Base-by-base conservation (phyloP, 2,113 vertebrate species). In the Mixornis gularis region DNA sequence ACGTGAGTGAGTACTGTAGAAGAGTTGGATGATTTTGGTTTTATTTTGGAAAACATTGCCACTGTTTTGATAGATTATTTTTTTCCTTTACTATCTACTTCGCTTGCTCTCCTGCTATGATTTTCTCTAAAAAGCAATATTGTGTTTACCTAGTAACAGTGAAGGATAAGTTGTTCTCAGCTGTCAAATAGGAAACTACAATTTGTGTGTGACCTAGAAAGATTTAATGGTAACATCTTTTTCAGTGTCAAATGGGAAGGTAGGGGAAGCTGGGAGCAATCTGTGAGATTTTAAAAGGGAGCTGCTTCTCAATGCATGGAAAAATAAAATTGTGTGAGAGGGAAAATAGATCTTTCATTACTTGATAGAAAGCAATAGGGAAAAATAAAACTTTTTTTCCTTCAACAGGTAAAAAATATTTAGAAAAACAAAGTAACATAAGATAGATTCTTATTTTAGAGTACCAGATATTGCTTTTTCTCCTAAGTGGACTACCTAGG, bases 181-280 rank as follows among this genome's bases (percentile, higher is more conserved):
- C 90, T 94, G 83, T 95, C 93, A 95, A 85, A 93, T 59, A 89
- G 71, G 74, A 82, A 93, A 82, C 46, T 85, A 80, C 87, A 93
- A 64, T 94, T 93, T 96, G 51, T 36, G 38, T 91, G 92, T 92
- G 95, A 91, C 91, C 85, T 88, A 90, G 79, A 94, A 91, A 88
- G 56, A 68, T 84, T 92, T 91, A 93, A 87, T 74, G 68, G 43
- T 52, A 71, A 27, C 38, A 7, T 72, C 63, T 92, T 80, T 85
- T 74, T 69, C 63, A 30, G 41, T 80, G 38, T 79, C 43, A 66
- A 16, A 63, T 65, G 53, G 56, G 48, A 83, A 70, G 30, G 18
- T 0, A 72, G 32, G 29, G 44, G 22, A 87, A 85, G 52, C 44
- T 73, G 32, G 34, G 66, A 89, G 44, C 40, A 70, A 82, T 34